phyloP scores from a whole-genome alignment of 2,888 invertebrate species.

The Sesia bembeciformis region DNA sequence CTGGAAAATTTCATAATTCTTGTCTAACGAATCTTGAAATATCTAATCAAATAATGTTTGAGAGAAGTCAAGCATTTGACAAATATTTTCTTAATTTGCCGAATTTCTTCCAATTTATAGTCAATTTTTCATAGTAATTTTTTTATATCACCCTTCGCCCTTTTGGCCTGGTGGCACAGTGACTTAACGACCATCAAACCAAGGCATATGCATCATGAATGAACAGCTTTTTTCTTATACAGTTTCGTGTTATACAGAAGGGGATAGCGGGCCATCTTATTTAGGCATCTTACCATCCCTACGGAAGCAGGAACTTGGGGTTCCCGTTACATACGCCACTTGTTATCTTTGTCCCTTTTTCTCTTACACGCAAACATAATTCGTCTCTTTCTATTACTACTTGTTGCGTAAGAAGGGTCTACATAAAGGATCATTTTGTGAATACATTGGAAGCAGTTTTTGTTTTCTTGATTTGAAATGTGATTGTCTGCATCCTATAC shows the following conservation, averaged over 20 bases:
- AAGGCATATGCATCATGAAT: constrained; percentile 23
- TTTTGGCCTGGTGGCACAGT: constrained; percentile 53
- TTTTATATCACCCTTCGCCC: constrained; percentile 6
- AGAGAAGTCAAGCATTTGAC: no score
- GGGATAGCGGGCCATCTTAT: constrained; percentile 35
- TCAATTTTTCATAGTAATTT: neutral
- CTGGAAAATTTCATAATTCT: no score
- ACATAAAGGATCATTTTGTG: constrained; percentile 24
- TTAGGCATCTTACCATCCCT: constrained; percentile 26
- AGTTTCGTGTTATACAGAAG: constrained; percentile 12
- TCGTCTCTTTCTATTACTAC: constrained; percentile 25
- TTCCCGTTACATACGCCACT: constrained; percentile 38
- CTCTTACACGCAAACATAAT: neutral
- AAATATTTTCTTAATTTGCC: no score
- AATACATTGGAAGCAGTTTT: constrained; percentile 21
- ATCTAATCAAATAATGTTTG: no score
- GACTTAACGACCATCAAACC: constrained; percentile 18
- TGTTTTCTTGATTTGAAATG: constrained; percentile 28
- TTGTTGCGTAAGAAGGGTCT: constrained; percentile 23
- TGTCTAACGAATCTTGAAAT: no score
- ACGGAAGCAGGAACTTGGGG: constrained; percentile 51
- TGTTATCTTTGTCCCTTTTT: neutral
- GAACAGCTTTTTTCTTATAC: constrained; percentile 13
- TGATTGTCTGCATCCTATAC: constrained; percentile 16
- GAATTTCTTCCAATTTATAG: no score